These are phyloP conservation scores for Drosophila gunungcola DNA, from an alignment of 1,140 invertebrate species.

Conservation along the genomic window DNA sequence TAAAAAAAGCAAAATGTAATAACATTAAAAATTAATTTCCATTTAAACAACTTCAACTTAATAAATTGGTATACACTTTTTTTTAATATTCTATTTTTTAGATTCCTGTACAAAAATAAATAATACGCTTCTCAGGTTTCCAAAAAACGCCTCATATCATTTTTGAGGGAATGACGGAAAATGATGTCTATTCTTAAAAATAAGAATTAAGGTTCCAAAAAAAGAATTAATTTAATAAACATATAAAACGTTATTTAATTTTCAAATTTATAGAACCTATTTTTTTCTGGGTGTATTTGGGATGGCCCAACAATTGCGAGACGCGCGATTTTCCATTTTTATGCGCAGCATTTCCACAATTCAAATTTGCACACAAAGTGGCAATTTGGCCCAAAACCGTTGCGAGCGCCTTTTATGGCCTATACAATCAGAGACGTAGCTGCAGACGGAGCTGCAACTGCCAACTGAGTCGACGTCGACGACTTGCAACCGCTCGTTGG, in stretches of 20 bases:
- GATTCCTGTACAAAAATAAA: no score
- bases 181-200: no score
- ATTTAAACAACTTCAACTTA: no score
- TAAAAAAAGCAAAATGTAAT: no score
- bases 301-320: conserved; percentile 59
- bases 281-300: conserved; percentile 11
- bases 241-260: no score
- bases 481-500: conserved; percentile 6
- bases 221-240: background rate
- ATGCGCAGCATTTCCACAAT: conserved; percentile 73
- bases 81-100: no score
- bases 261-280: background rate
- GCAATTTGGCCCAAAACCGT: conserved; percentile 80
- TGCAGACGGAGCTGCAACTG: conserved; percentile 37
- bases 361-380: conserved; percentile 83
- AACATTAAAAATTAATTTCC: no score
- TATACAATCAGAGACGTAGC: conserved; percentile 42
- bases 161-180: no score
- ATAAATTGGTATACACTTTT: no score
- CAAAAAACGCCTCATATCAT: no score
- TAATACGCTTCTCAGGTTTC: no score
- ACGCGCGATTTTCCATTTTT: conserved; percentile 63
- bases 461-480: background rate
- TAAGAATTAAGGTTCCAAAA: no score
- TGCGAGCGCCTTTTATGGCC: conserved; percentile 76